Conservation (phyloP, 1,140 invertebrate genomes). For the Drosophila neocordata region DNA sequence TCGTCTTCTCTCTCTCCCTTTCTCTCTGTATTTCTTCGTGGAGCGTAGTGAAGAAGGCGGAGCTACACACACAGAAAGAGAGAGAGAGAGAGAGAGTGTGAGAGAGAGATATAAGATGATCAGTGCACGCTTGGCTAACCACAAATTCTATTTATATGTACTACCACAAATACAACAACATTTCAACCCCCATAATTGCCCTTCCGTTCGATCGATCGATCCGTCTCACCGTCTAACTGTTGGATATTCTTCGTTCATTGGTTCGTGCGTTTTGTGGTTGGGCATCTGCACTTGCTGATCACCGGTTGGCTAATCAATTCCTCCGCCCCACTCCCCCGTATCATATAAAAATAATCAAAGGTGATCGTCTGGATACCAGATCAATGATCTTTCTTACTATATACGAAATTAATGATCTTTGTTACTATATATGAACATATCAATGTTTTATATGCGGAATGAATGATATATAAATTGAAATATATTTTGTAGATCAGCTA, state of each 20-base stretch:
- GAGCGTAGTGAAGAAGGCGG: conserved; percentile 12
- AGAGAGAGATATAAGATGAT: conserved; percentile 31
- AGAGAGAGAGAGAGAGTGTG: background rate
- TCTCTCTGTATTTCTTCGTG: background rate
- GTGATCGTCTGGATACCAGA: background rate
- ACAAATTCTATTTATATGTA: conserved; percentile 12
- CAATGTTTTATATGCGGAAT: too few species aligned
- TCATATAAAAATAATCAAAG: background rate
- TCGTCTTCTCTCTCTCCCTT: background rate
- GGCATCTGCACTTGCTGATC: conserved; percentile 35
- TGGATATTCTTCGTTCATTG: conserved; percentile 6
- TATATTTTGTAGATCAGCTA: too few species aligned
- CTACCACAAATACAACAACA: conserved; percentile 4
- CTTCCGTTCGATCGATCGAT: background rate
- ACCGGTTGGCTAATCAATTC: conserved; percentile 38
- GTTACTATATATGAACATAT: too few species aligned
- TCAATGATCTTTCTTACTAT: background rate
- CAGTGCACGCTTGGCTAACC: conserved; percentile 29
- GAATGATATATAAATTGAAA: too few species aligned
- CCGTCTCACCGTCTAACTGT: background rate
- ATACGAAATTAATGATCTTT: too few species aligned
- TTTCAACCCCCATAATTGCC: background rate
- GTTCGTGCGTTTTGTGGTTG: conserved; percentile 10
- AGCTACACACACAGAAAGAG: conserved; percentile 13
- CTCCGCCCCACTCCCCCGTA: background rate